Conservation (phyloP, 2,888 invertebrate genomes). For the Spodoptera picta region DNA sequence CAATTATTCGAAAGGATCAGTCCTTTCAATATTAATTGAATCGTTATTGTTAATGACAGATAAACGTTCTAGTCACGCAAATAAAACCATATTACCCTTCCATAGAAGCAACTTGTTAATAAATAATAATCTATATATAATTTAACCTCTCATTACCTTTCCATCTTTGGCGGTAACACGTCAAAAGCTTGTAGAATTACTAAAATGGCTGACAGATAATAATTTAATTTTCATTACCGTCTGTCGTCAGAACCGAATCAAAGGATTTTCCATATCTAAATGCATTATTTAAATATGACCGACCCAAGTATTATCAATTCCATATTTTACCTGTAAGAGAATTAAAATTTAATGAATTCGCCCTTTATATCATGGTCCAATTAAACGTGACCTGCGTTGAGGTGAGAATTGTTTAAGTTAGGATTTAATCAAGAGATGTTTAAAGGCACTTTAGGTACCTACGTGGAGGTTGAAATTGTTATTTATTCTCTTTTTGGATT, state of each 20-base stretch:
- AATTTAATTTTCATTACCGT: constrained; percentile 43
- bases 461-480: constrained; percentile 14
- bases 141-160: constrained; percentile 31
- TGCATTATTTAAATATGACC: constrained; percentile 46
- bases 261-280: constrained; percentile 47
- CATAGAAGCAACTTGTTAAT: no score
- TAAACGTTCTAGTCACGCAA: no score
- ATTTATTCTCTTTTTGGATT: constrained; percentile 16
- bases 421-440: constrained; percentile 31
- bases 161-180: constrained; percentile 34
- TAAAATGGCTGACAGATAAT: constrained; percentile 49
- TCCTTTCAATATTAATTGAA: no score
- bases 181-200: constrained; percentile 32
- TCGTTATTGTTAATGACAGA: no score
- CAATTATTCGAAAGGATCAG: no score
- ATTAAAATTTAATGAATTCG: constrained; percentile 42
- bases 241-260: constrained; percentile 42
- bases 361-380: constrained; percentile 33
- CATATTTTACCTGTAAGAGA: constrained; percentile 50
- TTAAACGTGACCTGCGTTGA: constrained; percentile 25
- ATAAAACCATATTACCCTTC: no score
- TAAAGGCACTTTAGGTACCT: constrained; percentile 4
- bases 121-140: background rate
- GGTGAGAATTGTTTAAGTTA: constrained; percentile 19
- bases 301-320: constrained; percentile 50